Evolutionary conservation across 2,113 vertebrate species (phyloP).

Genomic region (Tyto alba): DNA sequence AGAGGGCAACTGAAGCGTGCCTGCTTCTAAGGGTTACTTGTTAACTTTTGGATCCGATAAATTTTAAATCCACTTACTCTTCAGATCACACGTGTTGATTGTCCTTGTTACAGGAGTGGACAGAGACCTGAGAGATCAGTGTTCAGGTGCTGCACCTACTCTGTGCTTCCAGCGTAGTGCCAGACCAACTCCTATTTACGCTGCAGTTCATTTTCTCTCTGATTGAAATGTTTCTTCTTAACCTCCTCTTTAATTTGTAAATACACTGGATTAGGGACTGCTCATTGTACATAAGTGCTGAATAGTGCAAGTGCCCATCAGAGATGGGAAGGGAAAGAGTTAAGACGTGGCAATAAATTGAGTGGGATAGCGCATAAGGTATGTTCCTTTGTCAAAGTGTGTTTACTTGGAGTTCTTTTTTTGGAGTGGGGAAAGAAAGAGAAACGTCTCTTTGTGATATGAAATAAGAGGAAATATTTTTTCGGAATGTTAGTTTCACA

Average conservation of each 20-base stretch:
- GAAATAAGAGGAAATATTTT: background rate
- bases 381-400: background rate
- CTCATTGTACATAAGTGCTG: fast-evolving
- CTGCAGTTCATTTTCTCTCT: background rate
- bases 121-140: background rate
- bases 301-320: background rate
- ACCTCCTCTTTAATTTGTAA: background rate
- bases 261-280: background rate
- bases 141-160: background rate
- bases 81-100: fast-evolving
- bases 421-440: background rate
- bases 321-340: background rate
- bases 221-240: background rate
- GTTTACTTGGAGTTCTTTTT: background rate
- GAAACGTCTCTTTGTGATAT: background rate
- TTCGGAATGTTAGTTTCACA: background rate
- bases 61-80: background rate
- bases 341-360: background rate
- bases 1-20: background rate
- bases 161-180: background rate
- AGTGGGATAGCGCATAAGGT: background rate
- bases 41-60: background rate
- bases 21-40: background rate
- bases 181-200: background rate
- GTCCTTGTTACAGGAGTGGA: background rate